Conservation (phyloP, 2,888 invertebrate genomes). For the Heliothis peltigera region DNA sequence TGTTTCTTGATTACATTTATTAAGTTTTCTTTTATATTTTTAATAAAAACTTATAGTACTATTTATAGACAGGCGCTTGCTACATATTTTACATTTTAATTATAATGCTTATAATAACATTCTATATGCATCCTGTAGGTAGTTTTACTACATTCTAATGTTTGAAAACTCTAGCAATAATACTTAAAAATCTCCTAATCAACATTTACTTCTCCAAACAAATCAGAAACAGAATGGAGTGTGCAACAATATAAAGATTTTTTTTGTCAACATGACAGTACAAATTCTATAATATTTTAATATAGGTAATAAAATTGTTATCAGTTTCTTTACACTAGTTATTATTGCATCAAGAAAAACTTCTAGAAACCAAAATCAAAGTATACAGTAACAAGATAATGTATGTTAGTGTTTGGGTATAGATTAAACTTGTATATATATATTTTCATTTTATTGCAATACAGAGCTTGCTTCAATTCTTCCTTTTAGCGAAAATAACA, state of each 20-base stretch:
- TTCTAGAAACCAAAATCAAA: conserved; percentile 21
- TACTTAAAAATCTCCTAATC: too few species aligned
- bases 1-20: too few species aligned
- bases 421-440: conserved; percentile 4
- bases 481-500: conserved; percentile 57
- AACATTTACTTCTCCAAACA: too few species aligned
- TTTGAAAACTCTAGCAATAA: too few species aligned
- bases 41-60: too few species aligned
- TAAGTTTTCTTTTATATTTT: too few species aligned
- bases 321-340: conserved; percentile 24
- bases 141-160: too few species aligned
- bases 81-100: too few species aligned
- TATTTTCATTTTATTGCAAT: conserved; percentile 19
- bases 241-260: conserved; percentile 8
- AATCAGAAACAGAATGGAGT: too few species aligned
- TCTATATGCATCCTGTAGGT: too few species aligned
- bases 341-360: conserved; percentile 13
- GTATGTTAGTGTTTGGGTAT: conserved; percentile 11
- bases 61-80: too few species aligned
- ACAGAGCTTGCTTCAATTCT: conserved; percentile 24
- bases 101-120: too few species aligned
- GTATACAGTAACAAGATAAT: conserved; percentile 7
- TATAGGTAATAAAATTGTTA: conserved; percentile 9
- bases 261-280: conserved; percentile 14
- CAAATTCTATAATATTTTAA: background rate